These are phyloP conservation scores for Cacajao melanocephalus DNA, from an alignment of 2,797 vertebrate genomes.

Conservation along the genomic window DNA sequence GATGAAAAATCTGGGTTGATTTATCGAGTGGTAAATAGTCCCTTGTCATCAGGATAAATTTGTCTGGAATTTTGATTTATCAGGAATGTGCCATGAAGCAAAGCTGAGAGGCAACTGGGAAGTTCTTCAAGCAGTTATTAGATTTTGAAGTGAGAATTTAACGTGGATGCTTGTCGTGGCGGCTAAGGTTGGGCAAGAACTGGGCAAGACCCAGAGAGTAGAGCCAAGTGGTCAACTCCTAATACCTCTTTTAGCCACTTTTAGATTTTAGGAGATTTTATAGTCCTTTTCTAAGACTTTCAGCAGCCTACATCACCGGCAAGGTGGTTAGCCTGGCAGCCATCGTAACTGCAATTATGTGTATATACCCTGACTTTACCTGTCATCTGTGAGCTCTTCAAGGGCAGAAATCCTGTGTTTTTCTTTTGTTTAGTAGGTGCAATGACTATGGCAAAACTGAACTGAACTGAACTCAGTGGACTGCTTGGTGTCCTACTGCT, in stretches of 20 bases:
- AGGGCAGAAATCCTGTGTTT: neutral
- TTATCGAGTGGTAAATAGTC: neutral
- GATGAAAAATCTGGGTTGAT: neutral
- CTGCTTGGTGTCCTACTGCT: neutral
- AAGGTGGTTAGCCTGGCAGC: neutral
- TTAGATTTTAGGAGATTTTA: neutral
- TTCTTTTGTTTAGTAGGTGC: neutral
- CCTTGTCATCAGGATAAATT: neutral
- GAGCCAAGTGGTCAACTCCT: neutral
- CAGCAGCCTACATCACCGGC: neutral
- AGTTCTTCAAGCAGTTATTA: neutral
- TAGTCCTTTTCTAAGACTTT: neutral
- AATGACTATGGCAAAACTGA: neutral
- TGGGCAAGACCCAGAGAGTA: neutral
- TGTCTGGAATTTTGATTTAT: neutral
- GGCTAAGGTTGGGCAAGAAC: neutral
- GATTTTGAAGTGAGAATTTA: conserved; percentile 14
- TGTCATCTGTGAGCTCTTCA: neutral
- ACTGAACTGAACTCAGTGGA: neutral
- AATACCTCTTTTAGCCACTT: neutral
- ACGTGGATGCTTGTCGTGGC: neutral
- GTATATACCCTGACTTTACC: neutral
- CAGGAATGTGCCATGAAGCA: neutral
- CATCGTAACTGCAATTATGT: neutral
- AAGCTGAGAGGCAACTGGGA: neutral